phyloP scores from a whole-genome alignment of 2,797 vertebrate genomes.

The Mormyrops attenuatus region DNA sequence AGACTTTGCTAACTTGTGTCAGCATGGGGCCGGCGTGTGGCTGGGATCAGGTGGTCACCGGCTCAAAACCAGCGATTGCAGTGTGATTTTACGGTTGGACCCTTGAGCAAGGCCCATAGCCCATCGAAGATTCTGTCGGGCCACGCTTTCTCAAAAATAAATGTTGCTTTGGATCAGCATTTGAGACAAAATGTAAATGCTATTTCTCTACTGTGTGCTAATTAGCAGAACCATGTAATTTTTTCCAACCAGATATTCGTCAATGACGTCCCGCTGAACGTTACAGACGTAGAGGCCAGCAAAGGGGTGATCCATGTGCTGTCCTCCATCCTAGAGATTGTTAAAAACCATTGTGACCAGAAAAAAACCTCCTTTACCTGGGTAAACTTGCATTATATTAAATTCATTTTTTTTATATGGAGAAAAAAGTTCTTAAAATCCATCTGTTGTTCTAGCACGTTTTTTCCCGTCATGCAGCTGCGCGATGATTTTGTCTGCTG shows the following conservation, averaged over 20 bases:
- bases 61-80: neutral
- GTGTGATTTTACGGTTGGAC: neutral
- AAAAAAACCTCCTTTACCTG: constrained; percentile 14
- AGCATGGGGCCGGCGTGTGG: neutral
- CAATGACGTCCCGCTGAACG: constrained; percentile 73
- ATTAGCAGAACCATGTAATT: neutral
- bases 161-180: neutral
- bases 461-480: neutral
- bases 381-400: constrained; percentile 38
- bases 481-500: neutral
- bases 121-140: neutral
- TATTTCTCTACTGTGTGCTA: neutral
- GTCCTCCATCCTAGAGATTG: constrained; percentile 72
- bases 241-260: constrained; percentile 68
- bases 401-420: neutral
- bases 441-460: neutral
- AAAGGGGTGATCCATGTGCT: constrained; percentile 83
- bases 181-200: neutral
- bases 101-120: neutral
- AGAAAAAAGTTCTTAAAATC: neutral
- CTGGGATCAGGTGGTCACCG: neutral
- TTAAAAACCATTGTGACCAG: constrained; percentile 80
- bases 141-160: neutral
- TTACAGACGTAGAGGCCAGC: constrained; percentile 69
- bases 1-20: neutral